These are phyloP conservation scores for Aegotheles bennettii DNA, from an alignment of 2,113 vertebrate genomes.

Conservation along the genomic window DNA sequence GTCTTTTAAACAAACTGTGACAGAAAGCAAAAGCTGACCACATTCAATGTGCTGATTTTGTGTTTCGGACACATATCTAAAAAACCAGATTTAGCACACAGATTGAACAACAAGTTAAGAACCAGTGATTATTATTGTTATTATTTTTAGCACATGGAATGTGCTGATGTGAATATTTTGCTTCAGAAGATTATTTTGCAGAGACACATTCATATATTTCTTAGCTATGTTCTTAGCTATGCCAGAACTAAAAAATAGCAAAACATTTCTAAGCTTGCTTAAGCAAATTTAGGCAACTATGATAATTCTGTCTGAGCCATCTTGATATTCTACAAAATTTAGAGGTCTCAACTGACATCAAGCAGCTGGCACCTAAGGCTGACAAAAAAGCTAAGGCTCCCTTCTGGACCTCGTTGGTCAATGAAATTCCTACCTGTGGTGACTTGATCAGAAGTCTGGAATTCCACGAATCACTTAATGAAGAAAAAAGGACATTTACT, in stretches of 20 bases:
- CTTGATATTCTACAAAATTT: neutral
- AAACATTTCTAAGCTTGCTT: neutral
- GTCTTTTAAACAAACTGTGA: neutral
- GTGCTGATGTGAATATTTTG: neutral
- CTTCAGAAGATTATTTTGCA: neutral
- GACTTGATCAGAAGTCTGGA: neutral
- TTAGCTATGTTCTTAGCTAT: neutral
- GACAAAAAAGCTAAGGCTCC: neutral
- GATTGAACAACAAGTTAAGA: neutral
- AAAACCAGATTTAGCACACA: neutral
- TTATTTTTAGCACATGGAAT: neutral
- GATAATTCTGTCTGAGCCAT: neutral
- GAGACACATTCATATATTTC: neutral
- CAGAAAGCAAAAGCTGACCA: neutral
- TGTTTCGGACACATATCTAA: neutral
- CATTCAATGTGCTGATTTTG: neutral
- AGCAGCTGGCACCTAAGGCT: neutral
- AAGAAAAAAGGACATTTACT: neutral
- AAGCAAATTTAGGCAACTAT: neutral
- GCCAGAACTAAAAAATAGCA: neutral
- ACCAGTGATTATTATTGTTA: neutral
- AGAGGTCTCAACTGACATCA: neutral
- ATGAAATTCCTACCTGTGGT: neutral
- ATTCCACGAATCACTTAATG: neutral
- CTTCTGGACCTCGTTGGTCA: accelerated